Evolutionary conservation across 2,113 vertebrate species (phyloP).

Genomic region (Vireo altiloquus): DNA sequence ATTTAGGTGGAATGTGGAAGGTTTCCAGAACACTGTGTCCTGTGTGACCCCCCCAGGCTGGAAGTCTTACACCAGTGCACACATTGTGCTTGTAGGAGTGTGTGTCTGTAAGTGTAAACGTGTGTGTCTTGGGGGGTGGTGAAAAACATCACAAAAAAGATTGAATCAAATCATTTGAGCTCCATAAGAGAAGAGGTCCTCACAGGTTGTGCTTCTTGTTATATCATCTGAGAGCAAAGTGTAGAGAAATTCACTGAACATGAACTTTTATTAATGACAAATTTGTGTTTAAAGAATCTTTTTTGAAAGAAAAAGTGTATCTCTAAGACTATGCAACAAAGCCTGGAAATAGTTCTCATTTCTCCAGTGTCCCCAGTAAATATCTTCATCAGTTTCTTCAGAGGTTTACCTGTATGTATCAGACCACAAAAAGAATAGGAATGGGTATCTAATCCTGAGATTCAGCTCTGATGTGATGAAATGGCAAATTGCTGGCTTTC

Average conservation of each 20-base stretch:
- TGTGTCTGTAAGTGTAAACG: accelerated
- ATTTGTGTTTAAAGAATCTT: not conserved
- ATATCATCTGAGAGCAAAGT: not conserved
- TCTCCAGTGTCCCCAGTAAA: not conserved
- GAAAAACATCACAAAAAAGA: not conserved
- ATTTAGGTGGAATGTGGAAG: not conserved
- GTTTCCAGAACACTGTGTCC: not conserved
- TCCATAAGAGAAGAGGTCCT: not conserved
- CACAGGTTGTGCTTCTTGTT: not conserved
- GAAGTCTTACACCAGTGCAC: not conserved
- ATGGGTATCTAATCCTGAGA: not conserved
- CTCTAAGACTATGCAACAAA: not conserved
- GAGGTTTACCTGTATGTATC: not conserved
- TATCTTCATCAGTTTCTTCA: not conserved
- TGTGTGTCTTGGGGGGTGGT: not conserved
- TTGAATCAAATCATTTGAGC: not conserved
- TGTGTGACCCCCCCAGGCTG: not conserved
- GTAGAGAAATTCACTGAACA: not conserved
- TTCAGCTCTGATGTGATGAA: not conserved
- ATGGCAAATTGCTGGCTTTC: not conserved
- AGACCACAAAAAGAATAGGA: not conserved
- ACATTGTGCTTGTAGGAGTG: not conserved
- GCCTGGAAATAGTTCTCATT: not conserved
- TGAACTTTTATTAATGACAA: not conserved
- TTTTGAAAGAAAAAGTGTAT: not conserved